A percentile compares a stretch with the other conserved stretches of the same genome.
phyloP scores from a whole-genome alignment of 2,888 invertebrate species.

The Hirtodrosophila confusa region DNA sequence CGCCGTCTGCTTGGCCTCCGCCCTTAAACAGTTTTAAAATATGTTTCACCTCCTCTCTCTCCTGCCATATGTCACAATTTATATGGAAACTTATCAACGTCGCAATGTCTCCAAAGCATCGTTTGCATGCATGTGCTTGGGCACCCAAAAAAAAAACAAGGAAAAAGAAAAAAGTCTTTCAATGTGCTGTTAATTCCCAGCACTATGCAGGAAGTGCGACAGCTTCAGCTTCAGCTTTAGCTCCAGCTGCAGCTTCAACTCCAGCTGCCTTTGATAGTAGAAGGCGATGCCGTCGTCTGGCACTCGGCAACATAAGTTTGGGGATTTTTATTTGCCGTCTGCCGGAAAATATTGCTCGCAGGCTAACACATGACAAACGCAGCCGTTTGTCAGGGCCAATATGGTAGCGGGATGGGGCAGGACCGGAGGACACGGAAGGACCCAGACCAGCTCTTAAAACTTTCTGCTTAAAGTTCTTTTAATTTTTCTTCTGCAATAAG shows the following conservation, averaged over 20 bases:
- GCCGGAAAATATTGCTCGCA: conserved; percentile 74
- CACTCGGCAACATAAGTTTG: conserved; percentile 75
- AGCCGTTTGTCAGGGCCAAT: conserved; percentile 76
- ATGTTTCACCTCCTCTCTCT: conserved; percentile 19
- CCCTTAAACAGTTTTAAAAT: conserved; percentile 31
- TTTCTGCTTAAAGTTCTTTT: conserved; percentile 52
- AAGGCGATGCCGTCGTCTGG: conserved; percentile 47
- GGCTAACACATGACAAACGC: conserved; percentile 79
- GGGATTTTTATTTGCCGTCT: conserved; percentile 80
- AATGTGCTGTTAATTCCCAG: conserved; percentile 76
- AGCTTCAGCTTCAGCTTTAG: conserved; percentile 24
- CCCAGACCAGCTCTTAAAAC: conserved; percentile 23
- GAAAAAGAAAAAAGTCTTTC: conserved; percentile 36
- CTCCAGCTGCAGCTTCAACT: conserved; percentile 18
- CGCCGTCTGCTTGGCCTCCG: conserved; percentile 19
- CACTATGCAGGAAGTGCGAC: conserved; percentile 46
- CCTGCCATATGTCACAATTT: conserved; percentile 72
- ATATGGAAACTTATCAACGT: conserved; percentile 80
- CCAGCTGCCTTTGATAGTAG: conserved; percentile 26
- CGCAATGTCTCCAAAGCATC: conserved; percentile 72
- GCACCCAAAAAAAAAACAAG: conserved; percentile 15
- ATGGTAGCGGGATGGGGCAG: conserved; percentile 29
- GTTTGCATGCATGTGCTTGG: conserved; percentile 67
- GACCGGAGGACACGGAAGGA: neutral
- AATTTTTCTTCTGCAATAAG: conserved; percentile 30